Evolutionary conservation across 2,113 vertebrate genomes (phyloP), one percentile per base, ranked within the genome.

Genomic region (Sarotherodon lohbergeri): DNA sequence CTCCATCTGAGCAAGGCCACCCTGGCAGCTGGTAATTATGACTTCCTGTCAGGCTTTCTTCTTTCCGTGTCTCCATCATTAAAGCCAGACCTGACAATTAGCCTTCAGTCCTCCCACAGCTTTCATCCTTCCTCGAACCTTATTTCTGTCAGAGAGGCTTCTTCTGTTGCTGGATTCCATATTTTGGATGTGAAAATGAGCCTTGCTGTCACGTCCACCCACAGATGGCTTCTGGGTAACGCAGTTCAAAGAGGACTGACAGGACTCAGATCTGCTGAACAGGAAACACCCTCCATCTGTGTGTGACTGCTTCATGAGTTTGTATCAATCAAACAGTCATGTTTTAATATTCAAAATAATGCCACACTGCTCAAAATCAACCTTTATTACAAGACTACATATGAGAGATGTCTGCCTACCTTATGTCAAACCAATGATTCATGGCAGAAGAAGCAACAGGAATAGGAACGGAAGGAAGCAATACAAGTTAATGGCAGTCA

Each of bases 11-110:
- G 9, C 10, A 1, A 9, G 16, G 46, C 24, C 34, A 5, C 12
- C 24, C 19, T 86, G 63, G 24, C 81, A 91, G 84, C 78, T 78
- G 84, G 81, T 91, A 86, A 86, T 91, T 91, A 86, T 19, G 8
- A 56, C 48, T 84, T 76, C 78, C 55, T 27, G 8, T 48, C 87
- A 43, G 16, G 36, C 17, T 68, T 34, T 88, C 27, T 76, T 85
- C 68, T 68, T 57, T 9, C 54, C 10, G 10, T 86, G 29, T 82
- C 14, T 39, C 29, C 2, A 1, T 46, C 56, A 34, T 80, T 80
- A 48, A 59, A 80, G 29, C 7, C 39, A 71, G 41, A 43, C 32
- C 54, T 84, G 81, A 83, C 61, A 63, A 86, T 88, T 86, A 84
- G 83, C 80, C 76, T 24, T 57, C 76, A 11, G 80, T 84, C 80